A percentile compares a stretch with the other conserved stretches of the same genome.
Conservation (phyloP, 2,113 vertebrate species). For the Nyctibius bracteatus region DNA sequence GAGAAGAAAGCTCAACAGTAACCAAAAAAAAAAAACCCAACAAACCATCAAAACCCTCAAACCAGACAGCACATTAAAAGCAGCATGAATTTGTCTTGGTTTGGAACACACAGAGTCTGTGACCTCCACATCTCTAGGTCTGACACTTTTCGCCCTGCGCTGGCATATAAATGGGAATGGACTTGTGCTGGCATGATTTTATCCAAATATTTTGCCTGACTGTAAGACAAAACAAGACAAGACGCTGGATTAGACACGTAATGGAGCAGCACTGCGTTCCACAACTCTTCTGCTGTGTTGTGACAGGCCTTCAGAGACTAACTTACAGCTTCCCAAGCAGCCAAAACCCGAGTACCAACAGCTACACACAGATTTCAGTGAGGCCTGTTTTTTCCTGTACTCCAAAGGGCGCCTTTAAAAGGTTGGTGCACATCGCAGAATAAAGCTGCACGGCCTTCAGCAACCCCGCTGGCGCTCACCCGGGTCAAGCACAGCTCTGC, state of each 20-base stretch:
- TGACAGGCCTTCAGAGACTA: background rate
- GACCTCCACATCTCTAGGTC: background rate
- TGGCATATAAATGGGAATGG: background rate
- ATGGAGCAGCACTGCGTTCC: background rate
- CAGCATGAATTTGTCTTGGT: background rate
- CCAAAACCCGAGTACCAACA: background rate
- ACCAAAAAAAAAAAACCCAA: background rate
- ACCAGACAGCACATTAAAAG: background rate
- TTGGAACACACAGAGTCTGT: background rate
- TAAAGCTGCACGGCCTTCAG: background rate
- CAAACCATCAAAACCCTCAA: background rate
- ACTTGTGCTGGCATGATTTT: background rate
- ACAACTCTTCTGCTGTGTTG: background rate
- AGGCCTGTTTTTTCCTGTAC: background rate
- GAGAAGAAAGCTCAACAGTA: background rate
- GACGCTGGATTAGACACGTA: background rate
- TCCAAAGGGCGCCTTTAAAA: background rate
- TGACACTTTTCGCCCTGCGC: background rate
- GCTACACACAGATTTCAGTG: background rate
- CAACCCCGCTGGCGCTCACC: fast-evolving
- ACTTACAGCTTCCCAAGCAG: background rate
- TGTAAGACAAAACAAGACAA: background rate
- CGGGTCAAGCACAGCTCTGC: background rate
- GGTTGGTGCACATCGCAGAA: background rate
- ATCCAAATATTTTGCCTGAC: background rate